Evolutionary conservation across 2,797 vertebrate species (phyloP).

Genomic region (Chlorospingus flavigularis): DNA sequence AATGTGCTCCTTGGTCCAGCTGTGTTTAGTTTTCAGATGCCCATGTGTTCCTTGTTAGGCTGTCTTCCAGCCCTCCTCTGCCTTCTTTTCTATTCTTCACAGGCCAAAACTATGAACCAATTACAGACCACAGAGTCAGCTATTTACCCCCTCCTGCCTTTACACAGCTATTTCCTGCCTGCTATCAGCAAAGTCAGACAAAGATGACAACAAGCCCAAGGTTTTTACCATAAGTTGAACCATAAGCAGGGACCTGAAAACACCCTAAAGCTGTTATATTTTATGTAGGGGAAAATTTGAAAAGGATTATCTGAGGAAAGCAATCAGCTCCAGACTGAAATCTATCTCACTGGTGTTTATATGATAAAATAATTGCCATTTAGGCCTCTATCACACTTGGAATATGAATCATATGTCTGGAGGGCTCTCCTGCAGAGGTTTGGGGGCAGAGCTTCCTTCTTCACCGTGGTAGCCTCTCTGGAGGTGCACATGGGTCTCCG

Average conservation of each 20-base stretch:
- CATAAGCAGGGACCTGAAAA: conserved; percentile 52
- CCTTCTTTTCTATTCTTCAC: conserved; percentile 70
- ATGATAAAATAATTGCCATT: conserved; percentile 74
- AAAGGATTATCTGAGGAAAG: conserved; percentile 64
- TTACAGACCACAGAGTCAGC: conserved; percentile 78
- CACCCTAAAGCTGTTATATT: conserved; percentile 66
- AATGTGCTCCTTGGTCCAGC: conserved; percentile 47
- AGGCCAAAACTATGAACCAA: conserved; percentile 77
- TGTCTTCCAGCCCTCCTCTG: conserved; percentile 64
- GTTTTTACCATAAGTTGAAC: conserved; percentile 76
- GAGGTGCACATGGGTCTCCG: conserved; percentile 59
- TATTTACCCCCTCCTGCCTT: conserved; percentile 72
- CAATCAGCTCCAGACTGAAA: conserved; percentile 69
- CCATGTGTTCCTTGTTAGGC: conserved; percentile 81
- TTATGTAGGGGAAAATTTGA: conserved; percentile 67
- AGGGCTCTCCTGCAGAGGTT: conserved; percentile 43
- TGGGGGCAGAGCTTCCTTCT: conserved; percentile 59
- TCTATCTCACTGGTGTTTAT: conserved; percentile 72
- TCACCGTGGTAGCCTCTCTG: conserved; percentile 61
- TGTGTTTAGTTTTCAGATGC: conserved; percentile 77
- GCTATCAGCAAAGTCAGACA: conserved; percentile 73
- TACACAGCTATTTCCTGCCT: conserved; percentile 81
- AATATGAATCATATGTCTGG: conserved; percentile 72
- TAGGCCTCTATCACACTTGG: conserved; percentile 68
- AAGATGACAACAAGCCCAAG: conserved; percentile 71